Base-by-base conservation (phyloP, 2,888 invertebrate genomes). In the Sphaeridia pumilis region DNA sequence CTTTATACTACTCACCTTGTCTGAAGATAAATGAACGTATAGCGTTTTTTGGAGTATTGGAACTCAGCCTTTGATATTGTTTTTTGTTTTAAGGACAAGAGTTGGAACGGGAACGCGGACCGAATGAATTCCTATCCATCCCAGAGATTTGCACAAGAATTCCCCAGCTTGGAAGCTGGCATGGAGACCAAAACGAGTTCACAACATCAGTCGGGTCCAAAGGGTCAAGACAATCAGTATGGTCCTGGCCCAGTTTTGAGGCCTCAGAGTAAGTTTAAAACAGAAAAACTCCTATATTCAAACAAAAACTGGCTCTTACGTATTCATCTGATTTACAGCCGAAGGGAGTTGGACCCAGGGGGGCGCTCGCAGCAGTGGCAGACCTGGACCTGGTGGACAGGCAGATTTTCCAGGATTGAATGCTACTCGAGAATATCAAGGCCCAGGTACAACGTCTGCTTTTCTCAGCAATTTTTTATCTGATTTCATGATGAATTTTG, bases 391-490 rank as follows among this genome's bases (percentile, higher is more conserved):
- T n/a, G n/a, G n/a, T n/a, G n/a, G n/a, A n/a, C n/a, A n/a, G 65
- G 73, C 75, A 65, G 38, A 38, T 17, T 38, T 38, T 38, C 73
- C 75, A 35, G 78, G 78, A 28, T 78, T 75, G 58, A 76, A 73
- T 17, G 79, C 78, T 43, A 75, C 74, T 22, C 73, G 72, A 44
- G 74, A 73, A 53, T 78, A 76, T 52, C 56, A 47, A 46, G 60
- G 55, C 51, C 55, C 49, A 55, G 59, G 58, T 55, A 46, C 1
- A 25, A 36, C 5, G 25, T 7, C 4, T 25, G n/a, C 14, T 38
- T 35, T 47, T 21, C 12, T 4, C 17, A n/a, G n/a, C n/a, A n/a
- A n/a, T n/a, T n/a, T n/a, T 31, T 14, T 10, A 31, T 31, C 14
- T 7, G 31, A 31, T 10, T 10, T 31, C 31, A 14, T 31, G 31